Base-by-base conservation (phyloP, 2,113 vertebrate genomes). In the Rhodinocichla rosea region DNA sequence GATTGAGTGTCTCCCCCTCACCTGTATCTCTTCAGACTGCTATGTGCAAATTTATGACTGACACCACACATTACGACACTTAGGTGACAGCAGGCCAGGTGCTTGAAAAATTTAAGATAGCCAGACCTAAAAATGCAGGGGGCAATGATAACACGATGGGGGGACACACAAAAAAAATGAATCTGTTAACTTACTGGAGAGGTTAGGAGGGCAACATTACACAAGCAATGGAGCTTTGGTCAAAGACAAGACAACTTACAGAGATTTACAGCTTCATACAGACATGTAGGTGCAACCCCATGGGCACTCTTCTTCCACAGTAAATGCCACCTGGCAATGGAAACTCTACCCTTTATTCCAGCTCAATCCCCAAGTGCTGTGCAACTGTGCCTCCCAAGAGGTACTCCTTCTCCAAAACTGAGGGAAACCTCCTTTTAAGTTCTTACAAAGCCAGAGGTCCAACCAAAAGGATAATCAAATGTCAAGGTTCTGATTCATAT, bases 51-150 rank as follows among this genome's bases (percentile, higher is more conserved):
- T 13, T 55, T 55, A 39, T 1, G 11, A 83, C 39, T 8, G 3
- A 83, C 55, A 93, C 13, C 62, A 60, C 28, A 55, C 20, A 78
- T 55, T 45, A 45, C 1, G 2, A 69, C 33, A 30, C 22, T 69
- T 33, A 27, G 0, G 0, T 21, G 77, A 76, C 67, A 73, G 19
- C 9, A 42, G 23, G 12, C 10, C 60, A 64, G 28, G 6, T 23
- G 18, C 13, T 37, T 8, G n/a, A 6, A 79, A 33, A 69, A 73
- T 63, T 74, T 42, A 39, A 82, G 57, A 56, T 4, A 80, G 82
- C 11, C 40, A 81, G 24, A 69, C 15, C 10, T 33, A 78, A 49
- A 93, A 74, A 78, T 35, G 23, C 30, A 37, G 40, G 10, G n/a
- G 10, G 33, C 39, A 50, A 21, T 10, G 10, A 78, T 1, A n/a